Evolutionary conservation across 2,888 invertebrate species (phyloP), one percentile per base, ranked within the genome.

Genomic region (Trachelus tabidus): DNA sequence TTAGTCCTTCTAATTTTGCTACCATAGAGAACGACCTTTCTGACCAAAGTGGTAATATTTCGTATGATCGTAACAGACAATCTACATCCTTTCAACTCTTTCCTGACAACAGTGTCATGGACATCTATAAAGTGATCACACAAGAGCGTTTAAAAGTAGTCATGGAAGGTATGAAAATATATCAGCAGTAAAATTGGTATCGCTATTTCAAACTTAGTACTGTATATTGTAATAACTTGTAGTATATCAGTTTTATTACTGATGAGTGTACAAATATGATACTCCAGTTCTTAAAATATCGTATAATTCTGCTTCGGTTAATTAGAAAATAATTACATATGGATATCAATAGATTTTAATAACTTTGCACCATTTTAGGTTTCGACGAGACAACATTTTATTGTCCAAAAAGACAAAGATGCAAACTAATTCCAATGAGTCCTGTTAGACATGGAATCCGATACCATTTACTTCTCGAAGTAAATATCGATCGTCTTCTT

Each of bases 391-490:
- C 95, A 1, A 93, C 94, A 79, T 92, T 95, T 23, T 93, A 94
- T 37, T 95, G 95, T 81, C 95, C 95, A 0, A 94, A 94, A 87
- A 93, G 94, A 80, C 93, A 94, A 23, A 93, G 94, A 81, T 93
- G 94, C 34, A 95, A 95, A 86, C 91, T 96, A 4, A 94, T 96
- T 84, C 93, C 94, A 23, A 87, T 96, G 30, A 94, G 94, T 76
- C 95, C 95, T 0, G 93, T 93, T 75, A 93, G 93, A 90, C 92
- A 93, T 80, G 92, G 92, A 9, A 93, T 94, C 30, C 93, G 95
- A 71, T 96, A 96, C 91, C 94, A 96, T 89, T 92, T 96, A 76
- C 93, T 95, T 1, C 94, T 95, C 35, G 94, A 95, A 83, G 94
- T 96, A 11, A 93, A 93, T 40, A 94, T 94, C 9, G 94, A 94